A percentile compares a stretch with the other conserved stretches of the same genome.
Evolutionary conservation across 2,113 vertebrate species (phyloP).

Genomic region (Pristiophorus japonicus): DNA sequence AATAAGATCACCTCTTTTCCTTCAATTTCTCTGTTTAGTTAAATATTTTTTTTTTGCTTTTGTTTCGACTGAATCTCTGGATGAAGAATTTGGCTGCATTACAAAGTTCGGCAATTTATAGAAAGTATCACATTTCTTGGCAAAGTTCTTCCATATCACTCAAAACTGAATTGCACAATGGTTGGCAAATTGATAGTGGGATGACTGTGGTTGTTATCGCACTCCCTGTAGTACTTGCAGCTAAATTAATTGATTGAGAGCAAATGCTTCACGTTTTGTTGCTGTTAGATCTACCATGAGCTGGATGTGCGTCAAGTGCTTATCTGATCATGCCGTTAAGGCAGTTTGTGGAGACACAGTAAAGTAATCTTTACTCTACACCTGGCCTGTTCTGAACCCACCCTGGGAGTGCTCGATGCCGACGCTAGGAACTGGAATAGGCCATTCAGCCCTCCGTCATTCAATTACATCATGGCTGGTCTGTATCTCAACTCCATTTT

Average conservation of each 20-base stretch:
- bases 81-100: not conserved
- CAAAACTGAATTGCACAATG: not conserved
- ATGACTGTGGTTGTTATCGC: not conserved
- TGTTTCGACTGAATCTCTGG: not conserved
- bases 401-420: no score
- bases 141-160: no score
- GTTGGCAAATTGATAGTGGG: not conserved
- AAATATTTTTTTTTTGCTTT: not conserved
- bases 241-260: constrained; percentile 1
- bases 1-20: no score
- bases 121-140: constrained; percentile 19
- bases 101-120: not conserved
- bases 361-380: not conserved
- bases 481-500: no score
- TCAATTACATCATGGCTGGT: no score
- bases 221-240: constrained; percentile 1
- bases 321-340: not conserved
- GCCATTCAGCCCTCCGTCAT: no score
- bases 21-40: not conserved
- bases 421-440: no score
- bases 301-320: not conserved
- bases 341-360: not conserved
- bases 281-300: not conserved
- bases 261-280: not conserved
- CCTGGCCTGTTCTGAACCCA: no score